Evolutionary conservation across 1,140 invertebrate species (phyloP), one percentile per base, ranked within the genome.

Genomic region (Hypsibius dujardini): DNA sequence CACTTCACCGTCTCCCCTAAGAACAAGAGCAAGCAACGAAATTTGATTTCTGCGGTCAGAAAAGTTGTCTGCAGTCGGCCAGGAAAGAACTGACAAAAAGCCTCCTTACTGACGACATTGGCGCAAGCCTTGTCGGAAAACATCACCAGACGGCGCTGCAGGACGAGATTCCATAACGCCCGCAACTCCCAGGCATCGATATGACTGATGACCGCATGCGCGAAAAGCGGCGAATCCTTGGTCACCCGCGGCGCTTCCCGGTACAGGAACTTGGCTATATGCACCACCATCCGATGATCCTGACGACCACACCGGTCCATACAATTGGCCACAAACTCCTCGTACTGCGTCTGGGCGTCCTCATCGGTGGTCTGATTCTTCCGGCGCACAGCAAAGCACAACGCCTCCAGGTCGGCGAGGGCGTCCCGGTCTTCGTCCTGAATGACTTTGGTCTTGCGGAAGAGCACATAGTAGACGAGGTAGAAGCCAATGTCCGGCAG

Each of bases 121-220:
- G 82, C 74, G 73, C 84, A 80, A 0, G 79, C 80, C 73, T 80
- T 80, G 74, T 83, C 80, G 72, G 80, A 78, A 74, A 84, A 82
- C 78, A 84, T 81, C 46, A 79, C 75, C 46, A 84, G 76, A 72
- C 89, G 88, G 62, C 90, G 90, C 80, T 94, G 91, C 74, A 95
- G 82, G 74, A 95, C 88, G 75, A 88, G 86, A 80, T 90, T 93
- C 67, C 95, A 85, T 69, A 95, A 81, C 75, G 90, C 88, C 77
- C 94, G 90, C 46, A 95, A 80, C 81, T 95, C 92, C 75, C 82
- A 83, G 1, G 90, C 87, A 81, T 96, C 92, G 70, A 95, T 85
- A 70, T 88, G 87, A 0, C 90, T 88, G 1, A 95, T 87, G 74
- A 95, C 87, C 73, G 92, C 84, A 77, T 90, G 86, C 73, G 96